Percentiles rank a stretch among this genome's conserved stretches.
These are phyloP conservation scores for Drosophila aff. DNA, from an alignment of 1,140 invertebrate species.

Conservation along the genomic window DNA sequence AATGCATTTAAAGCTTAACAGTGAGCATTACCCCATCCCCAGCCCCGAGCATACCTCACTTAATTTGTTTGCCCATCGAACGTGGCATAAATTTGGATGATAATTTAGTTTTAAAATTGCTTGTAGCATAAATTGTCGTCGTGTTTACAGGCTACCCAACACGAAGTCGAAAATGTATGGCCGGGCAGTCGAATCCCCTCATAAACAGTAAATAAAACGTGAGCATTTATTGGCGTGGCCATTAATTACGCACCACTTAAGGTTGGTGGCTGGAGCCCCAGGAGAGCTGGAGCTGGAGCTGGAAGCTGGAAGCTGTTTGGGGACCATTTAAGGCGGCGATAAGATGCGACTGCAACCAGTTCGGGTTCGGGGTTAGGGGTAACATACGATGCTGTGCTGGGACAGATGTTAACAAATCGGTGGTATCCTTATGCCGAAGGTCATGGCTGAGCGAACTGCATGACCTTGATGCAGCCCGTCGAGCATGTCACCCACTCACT, in stretches of 20 bases:
- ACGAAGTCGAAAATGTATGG: conserved; percentile 43
- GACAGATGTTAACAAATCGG: conserved; percentile 54
- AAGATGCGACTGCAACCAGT: conserved; percentile 48
- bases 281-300: conserved; percentile 13
- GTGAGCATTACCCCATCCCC: not conserved
- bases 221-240: conserved; percentile 65
- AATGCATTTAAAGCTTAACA: not conserved
- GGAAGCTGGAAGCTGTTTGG: conserved; percentile 52
- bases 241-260: conserved; percentile 76
- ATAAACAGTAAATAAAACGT: conserved; percentile 80
- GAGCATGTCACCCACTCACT: conserved; percentile 39
- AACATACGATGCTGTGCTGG: conserved; percentile 35
- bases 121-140: conserved; percentile 68
- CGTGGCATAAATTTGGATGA: conserved; percentile 46
- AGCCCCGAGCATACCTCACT: conserved; percentile 1
- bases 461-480: conserved; percentile 39
- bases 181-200: conserved; percentile 41
- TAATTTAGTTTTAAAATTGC: conserved; percentile 57
- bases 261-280: conserved; percentile 30
- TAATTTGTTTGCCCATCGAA: conserved; percentile 44
- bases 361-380: conserved; percentile 1
- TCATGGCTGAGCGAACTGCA: conserved; percentile 19
- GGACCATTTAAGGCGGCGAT: conserved; percentile 48
- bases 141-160: conserved; percentile 60
- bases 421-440: conserved; percentile 14